Percentiles rank a stretch among this genome's conserved stretches.
phyloP scores from a whole-genome alignment of 2,797 vertebrate species.

The Leuciscus waleckii region DNA sequence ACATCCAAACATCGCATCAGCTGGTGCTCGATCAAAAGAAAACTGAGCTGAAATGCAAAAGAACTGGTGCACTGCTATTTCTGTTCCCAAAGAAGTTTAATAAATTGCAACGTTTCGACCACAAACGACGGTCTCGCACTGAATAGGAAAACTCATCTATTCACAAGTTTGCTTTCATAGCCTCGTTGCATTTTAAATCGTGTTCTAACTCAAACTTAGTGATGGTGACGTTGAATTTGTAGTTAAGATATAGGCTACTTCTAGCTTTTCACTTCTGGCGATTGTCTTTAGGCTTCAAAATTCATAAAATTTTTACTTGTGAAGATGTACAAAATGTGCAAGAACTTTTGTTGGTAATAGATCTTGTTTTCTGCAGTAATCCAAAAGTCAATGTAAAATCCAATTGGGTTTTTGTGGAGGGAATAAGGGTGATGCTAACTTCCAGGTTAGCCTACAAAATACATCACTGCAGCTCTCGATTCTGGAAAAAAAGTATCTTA shows the following conservation, averaged over 20 bases:
- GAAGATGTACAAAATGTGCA: neutral
- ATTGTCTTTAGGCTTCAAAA: neutral
- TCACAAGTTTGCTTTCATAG: neutral
- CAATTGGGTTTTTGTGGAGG: neutral
- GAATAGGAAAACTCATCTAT: neutral
- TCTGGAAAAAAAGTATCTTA: neutral
- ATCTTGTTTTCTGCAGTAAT: neutral
- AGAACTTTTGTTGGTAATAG: neutral
- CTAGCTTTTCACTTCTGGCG: neutral
- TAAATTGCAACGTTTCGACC: neutral
- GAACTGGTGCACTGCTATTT: neutral
- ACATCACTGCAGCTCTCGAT: neutral
- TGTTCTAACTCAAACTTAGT: neutral
- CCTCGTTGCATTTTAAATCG: neutral
- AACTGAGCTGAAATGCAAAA: neutral
- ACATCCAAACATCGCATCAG: neutral
- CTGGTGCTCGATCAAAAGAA: neutral
- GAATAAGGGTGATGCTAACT: neutral
- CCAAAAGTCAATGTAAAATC: neutral
- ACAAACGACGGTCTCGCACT: neutral
- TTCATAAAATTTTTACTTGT: neutral
- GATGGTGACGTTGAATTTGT: neutral
- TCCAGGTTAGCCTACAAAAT: neutral
- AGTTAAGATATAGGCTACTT: neutral
- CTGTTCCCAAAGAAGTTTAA: neutral